Conservation (phyloP, 2,888 invertebrate genomes). For the Coelopa pilipes region DNA sequence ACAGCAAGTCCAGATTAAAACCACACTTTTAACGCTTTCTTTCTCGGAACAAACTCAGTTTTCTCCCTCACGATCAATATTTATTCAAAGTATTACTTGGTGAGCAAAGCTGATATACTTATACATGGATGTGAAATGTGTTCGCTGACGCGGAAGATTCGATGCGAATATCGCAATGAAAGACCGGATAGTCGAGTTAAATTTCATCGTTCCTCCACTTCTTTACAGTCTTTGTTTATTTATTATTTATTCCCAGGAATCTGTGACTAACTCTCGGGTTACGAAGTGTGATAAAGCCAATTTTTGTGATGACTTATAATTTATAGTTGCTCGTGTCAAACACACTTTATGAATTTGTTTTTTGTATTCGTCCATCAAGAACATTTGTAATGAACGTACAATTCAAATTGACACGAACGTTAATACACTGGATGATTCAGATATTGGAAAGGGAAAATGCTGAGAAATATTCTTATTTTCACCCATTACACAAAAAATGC, state of each 20-base stretch:
- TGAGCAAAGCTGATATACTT: neutral
- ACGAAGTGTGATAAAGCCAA: neutral
- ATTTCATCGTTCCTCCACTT: constrained; percentile 36
- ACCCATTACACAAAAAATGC: neutral
- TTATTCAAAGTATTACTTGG: no score
- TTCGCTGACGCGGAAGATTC: neutral
- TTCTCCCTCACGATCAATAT: neutral
- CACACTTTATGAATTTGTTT: no score
- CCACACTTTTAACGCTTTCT: neutral
- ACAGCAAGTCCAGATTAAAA: neutral
- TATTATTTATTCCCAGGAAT: constrained; percentile 8
- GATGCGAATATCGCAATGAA: constrained; percentile 7
- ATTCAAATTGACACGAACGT: neutral
- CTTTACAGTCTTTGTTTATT: constrained; percentile 1
- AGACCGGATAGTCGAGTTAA: constrained; percentile 51
- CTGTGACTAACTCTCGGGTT: constrained; percentile 18
- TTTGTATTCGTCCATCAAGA: no score
- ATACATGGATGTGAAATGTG: neutral
- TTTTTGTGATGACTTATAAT: neutral
- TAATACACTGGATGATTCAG: neutral
- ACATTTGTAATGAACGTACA: no score
- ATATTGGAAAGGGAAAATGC: no score
- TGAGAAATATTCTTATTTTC: no score
- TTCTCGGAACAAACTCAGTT: neutral
- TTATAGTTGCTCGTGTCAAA: no score